Evolutionary conservation across 2,888 invertebrate species (phyloP), one percentile per base, ranked within the genome.

Genomic region (Diaphora mendica): DNA sequence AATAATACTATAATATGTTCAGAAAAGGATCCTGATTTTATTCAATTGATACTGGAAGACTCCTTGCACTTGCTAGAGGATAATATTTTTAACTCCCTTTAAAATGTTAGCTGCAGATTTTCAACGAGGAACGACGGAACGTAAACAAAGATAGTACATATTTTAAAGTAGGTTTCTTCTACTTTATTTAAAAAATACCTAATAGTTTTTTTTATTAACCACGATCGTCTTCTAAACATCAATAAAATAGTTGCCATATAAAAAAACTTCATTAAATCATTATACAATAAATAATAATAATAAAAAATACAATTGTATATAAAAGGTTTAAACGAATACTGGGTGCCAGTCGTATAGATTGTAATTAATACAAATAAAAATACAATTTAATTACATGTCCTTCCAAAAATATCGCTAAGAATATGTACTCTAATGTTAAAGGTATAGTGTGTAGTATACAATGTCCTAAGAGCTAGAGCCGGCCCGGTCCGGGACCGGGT

Each of bases 371-470:
- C 89, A 90, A 90, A 90, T 88, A 77, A 86, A 89, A 91, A 90
- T 91, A 91, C 89, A 84, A 87, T 88, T 88, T 81, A 90, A 86
- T 90, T 89, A 91, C 91, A 92, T 89, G 85, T 91, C 86, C 90
- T 80, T 92, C 93, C 91, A 93, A 92, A 92, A 93, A 93, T 94
- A 92, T 88, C 86, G 90, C 89, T 90, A 92, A 84, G 85, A 88
- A 89, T 88, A 90, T 90, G 88, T 89, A 85, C 87, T 86, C 82
- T 90, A 88, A 82, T 84, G 81, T 82, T 84, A 82, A 77, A 30
- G 85, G 88, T 85, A 84, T 83, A 84, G 77, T 77, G 86, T 88
- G 88, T 92, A 93, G 93, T 88, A 94, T 93, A 94, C 93, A 92
- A 89, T 90, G 92, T 93, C 87, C 89, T 94, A 93, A 80, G 84